These are phyloP conservation scores for Cotesia congregata DNA, from an alignment of 2,888 invertebrate genomes.

Conservation along the genomic window DNA sequence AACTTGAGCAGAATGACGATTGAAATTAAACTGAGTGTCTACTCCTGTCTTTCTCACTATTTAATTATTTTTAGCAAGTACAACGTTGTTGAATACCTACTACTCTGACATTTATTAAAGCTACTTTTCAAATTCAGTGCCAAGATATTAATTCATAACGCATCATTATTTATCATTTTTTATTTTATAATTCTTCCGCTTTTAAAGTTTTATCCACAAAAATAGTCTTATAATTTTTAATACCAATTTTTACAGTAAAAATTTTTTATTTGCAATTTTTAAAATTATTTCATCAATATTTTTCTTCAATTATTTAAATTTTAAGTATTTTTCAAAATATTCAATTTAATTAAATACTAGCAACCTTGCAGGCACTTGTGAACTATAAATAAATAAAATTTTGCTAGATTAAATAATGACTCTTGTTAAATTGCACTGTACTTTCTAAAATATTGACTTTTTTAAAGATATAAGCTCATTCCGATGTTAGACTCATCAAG, in stretches of 20 bases:
- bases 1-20: constrained; percentile 6
- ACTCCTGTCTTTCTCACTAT: constrained; percentile 19
- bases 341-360: background rate
- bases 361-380: no score
- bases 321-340: background rate
- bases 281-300: background rate
- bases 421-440: no score
- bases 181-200: background rate
- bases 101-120: constrained; percentile 31
- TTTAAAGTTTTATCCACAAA: no score
- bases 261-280: no score
- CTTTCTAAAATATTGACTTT: no score
- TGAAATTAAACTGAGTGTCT: constrained; percentile 31
- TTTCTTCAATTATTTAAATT: background rate
- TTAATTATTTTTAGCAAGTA: constrained; percentile 30
- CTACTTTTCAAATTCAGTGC: constrained; percentile 22
- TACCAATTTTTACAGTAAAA: no score
- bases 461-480: no score
- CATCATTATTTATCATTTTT: background rate
- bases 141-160: constrained; percentile 22
- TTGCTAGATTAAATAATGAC: no score
- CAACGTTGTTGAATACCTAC: constrained; percentile 20
- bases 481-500: no score
- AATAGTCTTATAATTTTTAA: no score
- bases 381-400: no score